Evolutionary conservation across 2,888 invertebrate genomes (phyloP), one percentile per base, ranked within the genome.

Genomic region (Molanna angustata): DNA sequence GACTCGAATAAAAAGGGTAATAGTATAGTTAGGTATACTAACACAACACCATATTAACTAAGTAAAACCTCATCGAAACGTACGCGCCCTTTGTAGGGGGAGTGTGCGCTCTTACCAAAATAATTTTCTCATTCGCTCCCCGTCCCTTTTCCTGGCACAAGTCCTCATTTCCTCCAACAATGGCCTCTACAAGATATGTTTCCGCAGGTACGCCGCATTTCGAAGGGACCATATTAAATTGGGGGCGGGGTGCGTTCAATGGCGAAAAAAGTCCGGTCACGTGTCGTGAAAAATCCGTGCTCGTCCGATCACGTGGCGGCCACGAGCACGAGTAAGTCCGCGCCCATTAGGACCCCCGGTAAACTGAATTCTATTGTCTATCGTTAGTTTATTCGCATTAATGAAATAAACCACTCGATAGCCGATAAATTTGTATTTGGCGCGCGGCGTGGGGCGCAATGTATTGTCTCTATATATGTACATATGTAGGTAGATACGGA

Each of bases 391-490:
- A 40, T 52, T 46, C 48, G 33, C 41, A 43, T 45, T 54, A 49
- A 54, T 54, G 49, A 54, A 54, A 49, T 54, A 49, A 54, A 49
- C 54, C 54, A 54, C 54, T 54, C 49, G 54, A 54, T 52, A 49
- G 50, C 50, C 44, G 50, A 39, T 44, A 32, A 49, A 49, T 49
- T 49, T 32, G 16, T 27, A 49, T 49, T 49, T 32, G 41, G 21
- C 41, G 41, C 19, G 41, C 18, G 37, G 41, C 19, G 41, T 37
- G 37, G 37, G 41, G 41, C 4, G 35, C 35, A 14, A 35, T 4
- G 14, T 4, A 14, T 14, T 17, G 39, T 18, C 4, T 35, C 9
- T 35, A 35, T 14, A 35, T 35, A 13, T 14, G 13, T 35, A 35
- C 7, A 9, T 4, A 9, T 6, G 13, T 35, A 35, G 35, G 4